Evolutionary conservation across 2,113 vertebrate genomes (phyloP).

Genomic region (Cyphomyrus plagiostoma): DNA sequence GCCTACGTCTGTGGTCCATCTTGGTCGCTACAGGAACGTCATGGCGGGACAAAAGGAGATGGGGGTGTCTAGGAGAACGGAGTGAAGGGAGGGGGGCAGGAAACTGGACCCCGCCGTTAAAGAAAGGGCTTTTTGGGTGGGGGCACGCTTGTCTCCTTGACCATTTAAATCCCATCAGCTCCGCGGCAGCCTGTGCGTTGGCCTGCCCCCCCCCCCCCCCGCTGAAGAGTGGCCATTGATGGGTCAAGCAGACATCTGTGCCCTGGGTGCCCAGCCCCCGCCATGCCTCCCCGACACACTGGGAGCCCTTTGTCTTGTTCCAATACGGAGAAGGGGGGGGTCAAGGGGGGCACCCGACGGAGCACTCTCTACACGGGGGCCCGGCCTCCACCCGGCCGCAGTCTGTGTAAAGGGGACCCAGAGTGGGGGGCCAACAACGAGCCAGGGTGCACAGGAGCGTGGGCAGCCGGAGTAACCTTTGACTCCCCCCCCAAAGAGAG

Average conservation of each 20-base stretch:
- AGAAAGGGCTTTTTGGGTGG: slow-evolving; percentile 72
- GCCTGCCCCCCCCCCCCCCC: slow-evolving; percentile 53
- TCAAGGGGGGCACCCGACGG: slow-evolving; percentile 43
- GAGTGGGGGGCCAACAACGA: neutral
- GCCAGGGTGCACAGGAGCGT: neutral
- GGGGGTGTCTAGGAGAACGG: slow-evolving; percentile 21
- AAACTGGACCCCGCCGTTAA: slow-evolving; percentile 45
- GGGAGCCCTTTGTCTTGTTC: slow-evolving; percentile 61
- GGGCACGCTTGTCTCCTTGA: slow-evolving; percentile 68
- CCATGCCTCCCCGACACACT: slow-evolving; percentile 43
- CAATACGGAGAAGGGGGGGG: slow-evolving; percentile 32
- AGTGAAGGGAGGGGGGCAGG: slow-evolving; percentile 32
- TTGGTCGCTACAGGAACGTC: slow-evolving; percentile 55
- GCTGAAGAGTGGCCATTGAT: slow-evolving; percentile 86
- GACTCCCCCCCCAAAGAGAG: neutral
- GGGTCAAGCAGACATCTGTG: slow-evolving; percentile 72
- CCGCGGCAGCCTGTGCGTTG: slow-evolving; percentile 73
- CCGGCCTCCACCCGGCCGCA: neutral
- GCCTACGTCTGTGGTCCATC: slow-evolving; percentile 24
- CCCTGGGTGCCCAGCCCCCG: slow-evolving; percentile 58
- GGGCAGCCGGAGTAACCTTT: neutral
- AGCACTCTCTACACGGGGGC: slow-evolving; percentile 51
- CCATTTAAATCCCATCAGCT: slow-evolving; percentile 79
- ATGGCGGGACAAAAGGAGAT: slow-evolving; percentile 41
- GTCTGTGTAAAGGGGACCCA: neutral